Conservation (phyloP, 2,888 invertebrate genomes). For the Drosophila ustulata region DNA sequence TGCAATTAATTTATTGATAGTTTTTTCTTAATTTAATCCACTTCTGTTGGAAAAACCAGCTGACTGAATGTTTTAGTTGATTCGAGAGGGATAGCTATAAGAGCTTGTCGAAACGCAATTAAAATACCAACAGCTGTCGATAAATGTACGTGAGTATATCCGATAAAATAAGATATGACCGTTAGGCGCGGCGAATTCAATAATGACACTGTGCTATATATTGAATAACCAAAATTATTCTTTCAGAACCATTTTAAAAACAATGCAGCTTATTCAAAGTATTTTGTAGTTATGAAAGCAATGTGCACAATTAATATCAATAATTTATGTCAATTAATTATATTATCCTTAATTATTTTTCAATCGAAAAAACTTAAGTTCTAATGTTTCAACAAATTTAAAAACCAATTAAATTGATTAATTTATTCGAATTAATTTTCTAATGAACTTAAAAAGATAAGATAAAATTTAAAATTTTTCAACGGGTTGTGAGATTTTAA, state of each 20-base stretch:
- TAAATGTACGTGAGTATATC: constrained; percentile 10
- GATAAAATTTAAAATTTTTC: constrained; percentile 1
- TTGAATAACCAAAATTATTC: too few relatives aligned
- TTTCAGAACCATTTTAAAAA: background rate
- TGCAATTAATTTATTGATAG: background rate
- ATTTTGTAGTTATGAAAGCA: background rate
- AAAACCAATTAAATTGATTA: background rate
- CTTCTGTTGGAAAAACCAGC: constrained; percentile 37
- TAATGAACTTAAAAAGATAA: background rate
- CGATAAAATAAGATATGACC: constrained; percentile 15
- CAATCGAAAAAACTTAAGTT: background rate
- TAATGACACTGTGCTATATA: background rate
- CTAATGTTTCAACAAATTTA: background rate
- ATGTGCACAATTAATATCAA: background rate
- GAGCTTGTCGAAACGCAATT: background rate
- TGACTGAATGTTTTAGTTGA: constrained; percentile 32
- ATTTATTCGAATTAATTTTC: background rate
- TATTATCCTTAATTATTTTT: background rate
- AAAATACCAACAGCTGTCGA: constrained; percentile 42
- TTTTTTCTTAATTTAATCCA: constrained; percentile 45
- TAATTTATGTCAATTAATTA: background rate
- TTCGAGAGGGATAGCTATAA: constrained; percentile 41
- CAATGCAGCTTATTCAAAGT: background rate
- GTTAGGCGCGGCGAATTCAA: constrained; percentile 18
- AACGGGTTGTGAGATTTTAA: background rate